A percentile compares a stretch with the other conserved stretches of the same genome.
Evolutionary conservation across 2,797 vertebrate species (phyloP).

Genomic region (Fundulus diaphanus): DNA sequence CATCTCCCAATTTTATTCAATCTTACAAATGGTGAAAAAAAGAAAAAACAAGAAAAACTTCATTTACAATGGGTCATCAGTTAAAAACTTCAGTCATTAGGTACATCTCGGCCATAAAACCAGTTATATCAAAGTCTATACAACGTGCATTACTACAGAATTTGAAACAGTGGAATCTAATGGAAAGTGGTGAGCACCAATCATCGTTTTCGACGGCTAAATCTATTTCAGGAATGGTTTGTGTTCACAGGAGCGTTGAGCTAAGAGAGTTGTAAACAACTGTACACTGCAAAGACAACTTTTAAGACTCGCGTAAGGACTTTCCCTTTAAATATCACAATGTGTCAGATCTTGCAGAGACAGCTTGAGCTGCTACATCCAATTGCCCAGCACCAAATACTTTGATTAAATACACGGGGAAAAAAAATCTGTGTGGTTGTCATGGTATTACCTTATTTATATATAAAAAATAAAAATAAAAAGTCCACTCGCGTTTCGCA

Average conservation of each 20-base stretch:
- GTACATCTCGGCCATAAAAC: slow-evolving; percentile 99
- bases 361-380: slow-evolving; percentile 84
- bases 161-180: slow-evolving; percentile 94
- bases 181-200: slow-evolving; percentile 95
- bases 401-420: slow-evolving; percentile 80
- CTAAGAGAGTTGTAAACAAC: slow-evolving; percentile 94
- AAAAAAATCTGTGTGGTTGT: slow-evolving; percentile 66
- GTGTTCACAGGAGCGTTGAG: slow-evolving; percentile 83
- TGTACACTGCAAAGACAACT: slow-evolving; percentile 86
- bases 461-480: slow-evolving; percentile 42
- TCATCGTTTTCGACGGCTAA: slow-evolving; percentile 89
- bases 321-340: slow-evolving; percentile 88
- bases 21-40: slow-evolving; percentile 99
- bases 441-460: slow-evolving; percentile 70
- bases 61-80: slow-evolving; percentile 99
- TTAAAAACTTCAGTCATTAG: slow-evolving; percentile 95
- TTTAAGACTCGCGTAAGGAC: slow-evolving; percentile 86
- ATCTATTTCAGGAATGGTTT: slow-evolving; percentile 82
- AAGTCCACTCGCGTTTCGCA: slow-evolving; percentile 65
- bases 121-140: slow-evolving; percentile 99
- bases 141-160: slow-evolving; percentile 98
- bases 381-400: slow-evolving; percentile 86
- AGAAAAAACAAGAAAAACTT: slow-evolving; percentile 95
- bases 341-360: slow-evolving; percentile 86
- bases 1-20: slow-evolving; percentile 93